These are phyloP conservation scores for Rhodophaea formosa DNA, from an alignment of 2,888 invertebrate species.

Conservation along the genomic window DNA sequence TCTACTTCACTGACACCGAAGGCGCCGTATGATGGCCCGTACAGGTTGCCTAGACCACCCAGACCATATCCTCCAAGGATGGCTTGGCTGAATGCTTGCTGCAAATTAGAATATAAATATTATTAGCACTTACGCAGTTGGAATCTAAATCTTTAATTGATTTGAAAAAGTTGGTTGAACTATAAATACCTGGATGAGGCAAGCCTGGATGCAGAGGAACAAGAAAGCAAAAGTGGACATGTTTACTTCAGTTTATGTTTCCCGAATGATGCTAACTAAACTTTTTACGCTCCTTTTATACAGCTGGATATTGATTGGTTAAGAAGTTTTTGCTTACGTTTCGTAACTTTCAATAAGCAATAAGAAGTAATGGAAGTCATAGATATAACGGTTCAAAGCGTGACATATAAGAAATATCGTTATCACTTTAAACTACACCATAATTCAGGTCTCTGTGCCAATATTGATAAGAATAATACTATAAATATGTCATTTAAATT, in stretches of 20 bases:
- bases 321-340: too few relatives aligned
- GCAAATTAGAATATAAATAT: conserved; percentile 12
- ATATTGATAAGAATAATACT: neutral
- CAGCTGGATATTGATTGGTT: too few relatives aligned
- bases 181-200: conserved; percentile 40
- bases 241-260: conserved; percentile 16
- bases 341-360: too few relatives aligned
- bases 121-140: too few relatives aligned
- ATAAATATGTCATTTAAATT: neutral
- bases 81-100: conserved; percentile 27
- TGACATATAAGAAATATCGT: neutral
- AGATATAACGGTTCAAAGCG: too few relatives aligned
- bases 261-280: neutral
- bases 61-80: conserved; percentile 3
- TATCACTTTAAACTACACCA: neutral
- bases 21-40: conserved; percentile 1
- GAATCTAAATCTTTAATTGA: too few relatives aligned
- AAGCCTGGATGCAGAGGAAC: conserved; percentile 39
- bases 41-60: conserved; percentile 3
- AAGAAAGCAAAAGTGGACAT: conserved; percentile 40
- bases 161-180: too few relatives aligned
- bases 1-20: neutral
- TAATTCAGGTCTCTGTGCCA: neutral
- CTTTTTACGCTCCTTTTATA: neutral
- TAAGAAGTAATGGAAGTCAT: too few relatives aligned